Evolutionary conservation across 2,113 vertebrate species (phyloP), one percentile per base, ranked within the genome.

Genomic region (Monopterus albus): DNA sequence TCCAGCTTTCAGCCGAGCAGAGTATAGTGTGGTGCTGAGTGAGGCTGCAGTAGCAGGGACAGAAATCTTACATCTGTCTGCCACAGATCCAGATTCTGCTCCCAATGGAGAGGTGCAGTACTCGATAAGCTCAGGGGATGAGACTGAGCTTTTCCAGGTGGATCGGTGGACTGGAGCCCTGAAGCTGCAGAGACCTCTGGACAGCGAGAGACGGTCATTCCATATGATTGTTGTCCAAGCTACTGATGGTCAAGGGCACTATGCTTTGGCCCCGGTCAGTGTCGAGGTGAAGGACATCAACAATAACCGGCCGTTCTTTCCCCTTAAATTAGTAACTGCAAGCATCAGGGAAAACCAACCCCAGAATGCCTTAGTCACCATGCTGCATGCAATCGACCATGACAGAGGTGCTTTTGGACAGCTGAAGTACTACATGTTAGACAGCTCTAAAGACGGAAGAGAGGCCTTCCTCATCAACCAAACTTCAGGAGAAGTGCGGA

Each of bases 231-330:
- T 98, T 39, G 92, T 98, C 13, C 94, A 94, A 81, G 98, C 97
- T 13, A 91, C 91, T 0, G 97, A 99, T 6, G 82, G 88, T 4
- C 91, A 91, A 0, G 94, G 95, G 0, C 86, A 93, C 49, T 97
- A 96, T 13, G 93, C 96, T 0, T 90, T 99, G 67, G 95, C 92
- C 1, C 93, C 96, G 0, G 92, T 99, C 23, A 92, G 84, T 38
- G 84, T 99, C 0, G 96, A 98, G 13, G 96, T 99, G n/a, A 96
- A 96, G 74, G 98, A 99, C 1, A 81, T 98, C 79, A 99, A 99
- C 0, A 95, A 99, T 51, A 96, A 99, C 52, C 89, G 90, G n/a
- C 98, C 97, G 0, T 95, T 94, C 82, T 99, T 99, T 82, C 98
- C 98, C 0, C 88, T 98, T 55, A 91, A 91, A 65, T 80, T 88